Conservation (phyloP, 2,797 vertebrate genomes). For the Erethizon dorsatum region DNA sequence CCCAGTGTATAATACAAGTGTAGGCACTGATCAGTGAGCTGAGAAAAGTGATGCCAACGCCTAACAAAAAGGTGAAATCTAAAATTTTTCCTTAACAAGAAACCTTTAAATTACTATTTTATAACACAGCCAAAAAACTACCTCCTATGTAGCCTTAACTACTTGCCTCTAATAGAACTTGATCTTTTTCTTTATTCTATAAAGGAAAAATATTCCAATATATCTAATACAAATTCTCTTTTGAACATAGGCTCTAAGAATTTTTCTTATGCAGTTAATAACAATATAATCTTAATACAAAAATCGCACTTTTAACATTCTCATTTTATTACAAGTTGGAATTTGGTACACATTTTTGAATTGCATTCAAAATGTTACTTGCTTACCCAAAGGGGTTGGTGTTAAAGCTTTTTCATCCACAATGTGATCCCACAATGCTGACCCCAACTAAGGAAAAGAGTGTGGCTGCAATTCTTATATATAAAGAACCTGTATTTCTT, state of each 20-base stretch:
- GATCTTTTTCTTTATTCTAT: constrained; percentile 47
- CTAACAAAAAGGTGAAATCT: constrained; percentile 34
- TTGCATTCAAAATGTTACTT: constrained; percentile 8
- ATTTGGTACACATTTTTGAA: constrained; percentile 36
- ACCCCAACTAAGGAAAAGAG: neutral
- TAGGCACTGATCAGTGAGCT: constrained; percentile 5
- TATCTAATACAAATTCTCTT: constrained; percentile 47
- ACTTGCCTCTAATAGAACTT: neutral
- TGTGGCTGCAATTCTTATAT: neutral
- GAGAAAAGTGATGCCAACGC: constrained; percentile 4
- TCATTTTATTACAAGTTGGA: constrained; percentile 48
- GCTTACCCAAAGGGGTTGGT: neutral
- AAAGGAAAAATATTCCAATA: neutral
- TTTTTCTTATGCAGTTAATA: constrained; percentile 48
- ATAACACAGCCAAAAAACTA: neutral
- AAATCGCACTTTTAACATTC: constrained; percentile 51
- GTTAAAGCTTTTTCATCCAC: neutral
- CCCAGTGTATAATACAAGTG: neutral
- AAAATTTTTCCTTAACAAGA: neutral
- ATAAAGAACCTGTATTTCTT: neutral
- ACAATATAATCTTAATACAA: constrained; percentile 18
- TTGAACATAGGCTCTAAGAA: constrained; percentile 35
- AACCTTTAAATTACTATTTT: constrained; percentile 21
- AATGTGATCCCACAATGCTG: neutral
- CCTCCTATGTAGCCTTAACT: neutral